These are phyloP conservation scores for Trichosurus vulpecula DNA, from an alignment of 2,797 vertebrate genomes.

Conservation along the genomic window DNA sequence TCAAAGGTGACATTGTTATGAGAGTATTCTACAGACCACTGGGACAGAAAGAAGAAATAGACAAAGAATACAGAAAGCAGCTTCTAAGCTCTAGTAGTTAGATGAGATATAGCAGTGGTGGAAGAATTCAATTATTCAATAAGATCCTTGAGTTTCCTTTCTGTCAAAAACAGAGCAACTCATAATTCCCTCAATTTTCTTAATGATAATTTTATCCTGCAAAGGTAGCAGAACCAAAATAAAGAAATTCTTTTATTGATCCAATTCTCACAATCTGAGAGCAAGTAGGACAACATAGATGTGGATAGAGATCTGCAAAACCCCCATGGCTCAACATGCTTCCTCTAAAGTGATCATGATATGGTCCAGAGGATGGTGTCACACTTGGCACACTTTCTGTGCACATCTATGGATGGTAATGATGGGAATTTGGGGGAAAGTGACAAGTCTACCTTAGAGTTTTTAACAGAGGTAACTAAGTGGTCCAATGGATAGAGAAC, in stretches of 20 bases:
- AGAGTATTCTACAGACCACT: no score
- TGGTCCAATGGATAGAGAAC: not conserved
- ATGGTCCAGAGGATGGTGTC: not conserved
- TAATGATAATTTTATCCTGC: not conserved
- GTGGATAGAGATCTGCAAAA: not conserved
- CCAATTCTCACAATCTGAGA: not conserved
- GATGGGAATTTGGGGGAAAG: not conserved
- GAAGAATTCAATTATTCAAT: not conserved
- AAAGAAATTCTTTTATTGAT: not conserved
- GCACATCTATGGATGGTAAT: not conserved
- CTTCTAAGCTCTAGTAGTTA: not conserved
- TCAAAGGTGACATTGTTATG: not conserved
- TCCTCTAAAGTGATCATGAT: not conserved
- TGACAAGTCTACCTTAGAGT: not conserved
- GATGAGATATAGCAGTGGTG: not conserved
- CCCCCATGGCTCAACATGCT: not conserved
- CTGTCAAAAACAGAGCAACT: not conserved
- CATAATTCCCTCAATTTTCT: not conserved
- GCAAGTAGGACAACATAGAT: not conserved
- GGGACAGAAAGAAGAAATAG: not conserved
- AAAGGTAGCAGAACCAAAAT: not conserved
- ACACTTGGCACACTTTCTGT: not conserved
- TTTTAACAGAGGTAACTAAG: not conserved
- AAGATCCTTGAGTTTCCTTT: not conserved
- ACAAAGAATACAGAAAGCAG: not conserved